Base-by-base conservation (phyloP, 37 sponge, comb jelly and placozoan genomes). In the Amphimedon queenslandica region DNA sequence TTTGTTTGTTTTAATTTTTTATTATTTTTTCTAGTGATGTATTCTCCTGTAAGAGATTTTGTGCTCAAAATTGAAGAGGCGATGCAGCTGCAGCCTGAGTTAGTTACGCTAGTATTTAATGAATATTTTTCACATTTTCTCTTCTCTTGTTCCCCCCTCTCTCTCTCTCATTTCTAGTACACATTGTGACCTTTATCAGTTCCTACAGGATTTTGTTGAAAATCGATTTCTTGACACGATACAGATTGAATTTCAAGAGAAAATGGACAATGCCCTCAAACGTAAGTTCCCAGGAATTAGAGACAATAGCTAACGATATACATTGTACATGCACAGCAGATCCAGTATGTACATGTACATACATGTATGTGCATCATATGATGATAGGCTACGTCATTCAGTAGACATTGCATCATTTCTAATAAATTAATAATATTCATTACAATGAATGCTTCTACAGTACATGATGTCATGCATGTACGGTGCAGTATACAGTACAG, bases 171-270 rank as follows among this genome's bases (percentile, higher is more conserved):
- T 55, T 30, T 43, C 32, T 63, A 77, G 75, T 13, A 33, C 55
- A 21, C 74, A 58, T 47, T 81, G 88, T 77, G 51, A 27, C 0
- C 69, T 87, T 58, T 51, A 85, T 33, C 67, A 78, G 57, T 96
- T 96, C 87, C 64, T 96, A 16, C 81, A 92, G 1, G 88, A 84
- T 18, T 94, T 84, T 76, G 88, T 94, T 51, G 87, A 86, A 63
- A 41, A 87, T 24, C 71, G 80, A 75, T 97, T 92, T 67, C 58
- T 97, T 16, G 90, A 88, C 5, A 76, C 75, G 3, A 73, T 97
- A 36, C 67, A 69, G 1, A 32, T 37, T 3, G 85, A 97, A 30
- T 73, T 78, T 42, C 63, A 42, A n/a, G 76, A 85, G 68, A 85
- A 94, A 51, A 55, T 97, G 53, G 76, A 71, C 5, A 55, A 30